Evolutionary conservation across 2,113 vertebrate genomes (phyloP), one percentile per base, ranked within the genome.

Genomic region (Mesitornis unicolor): DNA sequence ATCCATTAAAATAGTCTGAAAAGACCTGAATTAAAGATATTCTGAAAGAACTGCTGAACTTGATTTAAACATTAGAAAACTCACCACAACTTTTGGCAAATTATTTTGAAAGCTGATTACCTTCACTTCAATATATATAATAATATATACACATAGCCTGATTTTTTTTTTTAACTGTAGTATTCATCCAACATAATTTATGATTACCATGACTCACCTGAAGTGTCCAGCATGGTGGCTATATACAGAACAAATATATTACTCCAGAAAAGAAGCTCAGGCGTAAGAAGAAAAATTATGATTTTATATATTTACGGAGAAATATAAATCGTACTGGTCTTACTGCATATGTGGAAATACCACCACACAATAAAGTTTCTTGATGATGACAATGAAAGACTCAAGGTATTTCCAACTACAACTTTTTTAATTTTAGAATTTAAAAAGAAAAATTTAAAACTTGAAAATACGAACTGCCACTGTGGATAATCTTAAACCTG

Each of bases 1-100:
- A 96, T 95, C 69, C 74, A 85, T 83, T 93, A 82, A 95, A 94
- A 93, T 4, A 2, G 40, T 36, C 40, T 76, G 57, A 65, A 91
- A 81, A 89, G 45, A 65, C 89, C 50, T 65, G 50, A 73, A 85
- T 75, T 93, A 89, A 78, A 94, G 74, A 84, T 56, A 93, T 48
- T 79, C 57, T 75, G 74, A 79, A 93, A 81, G 65, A 91, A 91
- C 69, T 82, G 74, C 63, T 95, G 74, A 93, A 87, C 48, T 90
- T 65, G 76, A 89, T 84, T 85, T 91, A 85, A 95, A 83, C 1
- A 8, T 64, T 50, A 75, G 35, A 78, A 82, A 91, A 51, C 31
- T 90, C 78, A 85, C 57, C 57, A 57, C n/a, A 87, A 85, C 74
- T 91, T 91, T 25, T 73, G 53, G 87, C 38, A 78, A 93, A 82